Percentiles rank a stretch among this genome's conserved stretches.
These are phyloP conservation scores for Corythucha ciliata DNA, from an alignment of 2,888 invertebrate species.

Conservation along the genomic window DNA sequence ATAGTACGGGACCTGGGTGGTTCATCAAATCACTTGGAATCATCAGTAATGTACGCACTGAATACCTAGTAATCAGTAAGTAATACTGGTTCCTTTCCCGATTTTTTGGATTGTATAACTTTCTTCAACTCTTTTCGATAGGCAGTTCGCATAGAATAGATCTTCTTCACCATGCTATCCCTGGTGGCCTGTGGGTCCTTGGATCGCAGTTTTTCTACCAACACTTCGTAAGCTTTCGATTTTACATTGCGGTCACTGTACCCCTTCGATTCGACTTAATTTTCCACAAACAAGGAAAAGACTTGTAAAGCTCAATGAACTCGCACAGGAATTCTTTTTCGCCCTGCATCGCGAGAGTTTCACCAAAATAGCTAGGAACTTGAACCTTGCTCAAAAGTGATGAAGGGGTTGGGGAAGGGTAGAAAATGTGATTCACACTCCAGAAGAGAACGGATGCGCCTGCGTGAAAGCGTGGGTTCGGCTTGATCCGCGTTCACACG, in stretches of 20 bases:
- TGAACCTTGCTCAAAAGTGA: not conserved
- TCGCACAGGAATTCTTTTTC: conserved; percentile 15
- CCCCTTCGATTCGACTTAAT: conserved; percentile 12
- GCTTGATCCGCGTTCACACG: not conserved
- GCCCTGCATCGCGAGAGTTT: conserved; percentile 2
- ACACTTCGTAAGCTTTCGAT: conserved; percentile 12
- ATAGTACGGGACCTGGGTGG: conserved; percentile 1
- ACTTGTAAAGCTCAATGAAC: conserved; percentile 13
- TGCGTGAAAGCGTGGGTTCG: not conserved
- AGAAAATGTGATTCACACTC: not conserved
- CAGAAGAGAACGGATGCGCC: not conserved
- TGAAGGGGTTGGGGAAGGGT: too few species aligned
- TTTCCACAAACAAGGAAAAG: conserved; percentile 18
- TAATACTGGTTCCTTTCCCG: conserved; percentile 4
- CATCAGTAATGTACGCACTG: not conserved
- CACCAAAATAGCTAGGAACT: too few species aligned
- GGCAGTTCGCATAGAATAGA: conserved; percentile 9
- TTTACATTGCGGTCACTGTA: conserved; percentile 15
- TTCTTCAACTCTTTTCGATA: conserved; percentile 9
- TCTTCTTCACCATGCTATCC: conserved; percentile 13
- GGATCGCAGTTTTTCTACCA: conserved; percentile 10
- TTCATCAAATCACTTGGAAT: conserved; percentile 7
- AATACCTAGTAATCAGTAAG: conserved; percentile 3
- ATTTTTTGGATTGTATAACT: conserved; percentile 5
- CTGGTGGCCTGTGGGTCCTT: conserved; percentile 6